Percentiles rank a stretch among this genome's conserved stretches.
Evolutionary conservation across 2,113 vertebrate species (phyloP).

Genomic region (Mirounga angustirostris): DNA sequence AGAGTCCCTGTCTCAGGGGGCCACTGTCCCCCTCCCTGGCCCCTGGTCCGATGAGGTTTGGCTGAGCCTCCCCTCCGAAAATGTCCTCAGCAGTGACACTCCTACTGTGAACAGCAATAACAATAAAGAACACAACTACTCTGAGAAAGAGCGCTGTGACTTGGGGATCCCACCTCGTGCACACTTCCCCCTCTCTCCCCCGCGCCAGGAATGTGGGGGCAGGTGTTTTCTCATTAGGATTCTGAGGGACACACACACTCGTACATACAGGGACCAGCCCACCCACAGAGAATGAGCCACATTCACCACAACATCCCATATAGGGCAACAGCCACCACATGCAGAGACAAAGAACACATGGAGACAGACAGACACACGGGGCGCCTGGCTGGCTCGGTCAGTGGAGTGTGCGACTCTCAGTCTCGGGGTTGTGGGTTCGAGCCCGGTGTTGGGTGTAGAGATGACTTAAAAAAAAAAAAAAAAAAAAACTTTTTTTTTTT

Average conservation of each 20-base stretch:
- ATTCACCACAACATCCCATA: too few relatives aligned
- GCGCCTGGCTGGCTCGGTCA: background rate
- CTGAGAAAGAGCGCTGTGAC: background rate
- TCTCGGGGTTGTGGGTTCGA: background rate
- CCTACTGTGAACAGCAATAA: background rate
- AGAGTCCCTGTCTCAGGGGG: background rate
- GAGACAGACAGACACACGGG: background rate
- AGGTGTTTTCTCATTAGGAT: background rate
- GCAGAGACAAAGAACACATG: background rate
- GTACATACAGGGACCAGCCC: background rate
- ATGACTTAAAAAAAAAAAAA: background rate
- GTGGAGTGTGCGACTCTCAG: background rate
- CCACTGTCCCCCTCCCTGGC: background rate
- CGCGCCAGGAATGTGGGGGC: background rate
- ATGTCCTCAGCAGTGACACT: background rate
- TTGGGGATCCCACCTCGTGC: background rate
- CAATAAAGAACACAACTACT: constrained; percentile 62
- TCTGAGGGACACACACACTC: background rate
- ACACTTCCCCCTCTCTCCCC: background rate
- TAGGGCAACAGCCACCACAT: background rate
- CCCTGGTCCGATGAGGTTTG: background rate
- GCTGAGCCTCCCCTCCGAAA: background rate
- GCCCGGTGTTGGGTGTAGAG: background rate
- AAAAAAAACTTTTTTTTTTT: background rate
- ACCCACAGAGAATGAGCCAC: background rate